phyloP scores from a whole-genome alignment of 2,888 invertebrate species.

The Cheilosia soror region DNA sequence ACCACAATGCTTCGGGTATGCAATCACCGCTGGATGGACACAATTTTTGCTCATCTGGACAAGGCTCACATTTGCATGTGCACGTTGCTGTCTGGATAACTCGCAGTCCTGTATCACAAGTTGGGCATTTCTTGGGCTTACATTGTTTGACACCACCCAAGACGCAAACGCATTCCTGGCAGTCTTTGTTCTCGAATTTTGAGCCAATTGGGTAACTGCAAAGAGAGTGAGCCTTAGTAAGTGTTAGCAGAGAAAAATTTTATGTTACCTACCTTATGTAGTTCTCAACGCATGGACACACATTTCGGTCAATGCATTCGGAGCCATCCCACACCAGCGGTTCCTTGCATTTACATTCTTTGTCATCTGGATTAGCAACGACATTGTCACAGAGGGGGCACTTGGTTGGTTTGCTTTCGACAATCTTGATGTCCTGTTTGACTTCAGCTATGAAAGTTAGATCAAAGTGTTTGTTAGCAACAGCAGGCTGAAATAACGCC shows the following conservation, averaged over 20 bases:
- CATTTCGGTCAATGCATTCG: conserved; percentile 88
- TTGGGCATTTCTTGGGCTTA: conserved; percentile 87
- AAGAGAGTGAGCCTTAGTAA: background rate
- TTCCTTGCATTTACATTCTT: conserved; percentile 85
- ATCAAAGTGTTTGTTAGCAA: background rate
- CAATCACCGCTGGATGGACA: conserved; percentile 91
- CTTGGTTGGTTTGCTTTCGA: conserved; percentile 74
- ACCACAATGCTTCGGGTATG: conserved; percentile 89
- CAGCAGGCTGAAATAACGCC: background rate
- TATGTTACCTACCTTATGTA: conserved; percentile 85
- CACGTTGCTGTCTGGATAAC: conserved; percentile 87
- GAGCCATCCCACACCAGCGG: conserved; percentile 90
- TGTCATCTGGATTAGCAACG: conserved; percentile 55
- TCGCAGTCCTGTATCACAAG: conserved; percentile 86
- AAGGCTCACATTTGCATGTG: conserved; percentile 90
- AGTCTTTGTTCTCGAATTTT: conserved; percentile 88
- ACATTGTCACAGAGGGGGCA: conserved; percentile 85
- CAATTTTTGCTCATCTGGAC: conserved; percentile 87
- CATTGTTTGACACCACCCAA: conserved; percentile 90
- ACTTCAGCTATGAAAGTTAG: conserved; percentile 77
- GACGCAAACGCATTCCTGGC: conserved; percentile 91
- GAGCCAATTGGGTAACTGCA: conserved; percentile 89
- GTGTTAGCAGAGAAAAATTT: conserved; percentile 6
- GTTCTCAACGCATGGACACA: conserved; percentile 91
- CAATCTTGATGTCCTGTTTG: conserved; percentile 76